Evolutionary conservation across 2,888 invertebrate genomes (phyloP), one percentile per base, ranked within the genome.

Genomic region (Rosalia funebris): DNA sequence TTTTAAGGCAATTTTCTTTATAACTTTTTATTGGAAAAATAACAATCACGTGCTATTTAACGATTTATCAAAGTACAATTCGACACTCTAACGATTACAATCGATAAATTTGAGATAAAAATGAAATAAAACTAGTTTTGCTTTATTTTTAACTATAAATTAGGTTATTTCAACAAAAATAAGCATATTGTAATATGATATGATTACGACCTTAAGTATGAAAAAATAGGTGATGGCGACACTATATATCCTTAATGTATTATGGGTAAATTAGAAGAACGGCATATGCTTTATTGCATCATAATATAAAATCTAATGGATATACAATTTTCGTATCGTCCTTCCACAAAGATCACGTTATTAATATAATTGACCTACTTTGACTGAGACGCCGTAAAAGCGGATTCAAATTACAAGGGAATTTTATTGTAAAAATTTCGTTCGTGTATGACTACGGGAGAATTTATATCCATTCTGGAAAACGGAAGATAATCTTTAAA

Each of bases 321-420:
- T 34, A 34, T 34, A 11, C 34, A 34, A 34, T 34, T 34, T n/a
- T n/a, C 34, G 5, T 11, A 34, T 11, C 5, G 34, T 25, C 34
- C 2, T 25, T 5, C 4, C 2, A n/a, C 7, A 34, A 5, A 34
- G 34, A 34, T 34, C 34, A 34, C 11, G 11, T 34, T 34, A 34
- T 34, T 34, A 34, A 34, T 34, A 34, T 34, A 34, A 34, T 34
- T 34, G 34, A 34, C 34, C 34, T 34, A 34, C 34, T 34, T 34
- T 34, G 34, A 34, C 3, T 34, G 34, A 11, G 34, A 34, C 11
- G 11, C 3, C 10, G 34, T n/a, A 34, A 34, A 34, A 34, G 34
- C 10, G 34, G 34, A n/a, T 34, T 34, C 11, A n/a, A 34, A 34
- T 34, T 34, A 34, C 34, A n/a, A n/a, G 34, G 34, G 11, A n/a